phyloP scores from a whole-genome alignment of 2,113 vertebrate species.

The Nerophis ophidion region DNA sequence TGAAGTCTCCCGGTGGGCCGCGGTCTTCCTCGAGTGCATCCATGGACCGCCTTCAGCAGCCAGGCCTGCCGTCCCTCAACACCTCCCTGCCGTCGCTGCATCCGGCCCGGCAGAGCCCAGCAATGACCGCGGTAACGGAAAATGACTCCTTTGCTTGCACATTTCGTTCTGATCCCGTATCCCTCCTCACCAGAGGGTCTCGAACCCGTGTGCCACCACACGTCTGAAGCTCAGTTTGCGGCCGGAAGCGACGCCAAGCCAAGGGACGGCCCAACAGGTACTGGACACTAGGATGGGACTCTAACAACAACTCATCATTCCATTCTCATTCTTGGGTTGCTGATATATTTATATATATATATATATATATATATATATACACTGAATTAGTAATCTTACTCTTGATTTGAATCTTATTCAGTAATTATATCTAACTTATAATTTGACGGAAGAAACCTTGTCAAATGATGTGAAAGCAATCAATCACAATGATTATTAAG shows the following conservation, averaged over 20 bases:
- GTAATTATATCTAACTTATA: too few relatives aligned
- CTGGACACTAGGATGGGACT: too few relatives aligned
- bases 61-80: constrained; percentile 67
- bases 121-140: constrained; percentile 5
- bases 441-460: too few relatives aligned
- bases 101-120: constrained; percentile 43
- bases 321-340: too few relatives aligned
- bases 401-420: too few relatives aligned
- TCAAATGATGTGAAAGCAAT: too few relatives aligned
- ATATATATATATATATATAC: too few relatives aligned
- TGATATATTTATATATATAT: too few relatives aligned
- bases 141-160: background rate
- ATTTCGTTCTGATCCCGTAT: background rate
- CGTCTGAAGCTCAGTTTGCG: constrained; percentile 35
- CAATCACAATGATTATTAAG: too few relatives aligned
- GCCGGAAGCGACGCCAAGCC: constrained; percentile 20
- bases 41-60: constrained; percentile 63
- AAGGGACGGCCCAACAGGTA: constrained; percentile 10
- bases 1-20: constrained; percentile 48
- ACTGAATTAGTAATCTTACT: too few relatives aligned
- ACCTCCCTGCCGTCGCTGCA: constrained; percentile 76
- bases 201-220: constrained; percentile 16
- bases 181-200: constrained; percentile 27
- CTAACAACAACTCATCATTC: too few relatives aligned
- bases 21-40: constrained; percentile 67